phyloP scores from a whole-genome alignment of 2,888 invertebrate species.

The Megamerina dolium region DNA sequence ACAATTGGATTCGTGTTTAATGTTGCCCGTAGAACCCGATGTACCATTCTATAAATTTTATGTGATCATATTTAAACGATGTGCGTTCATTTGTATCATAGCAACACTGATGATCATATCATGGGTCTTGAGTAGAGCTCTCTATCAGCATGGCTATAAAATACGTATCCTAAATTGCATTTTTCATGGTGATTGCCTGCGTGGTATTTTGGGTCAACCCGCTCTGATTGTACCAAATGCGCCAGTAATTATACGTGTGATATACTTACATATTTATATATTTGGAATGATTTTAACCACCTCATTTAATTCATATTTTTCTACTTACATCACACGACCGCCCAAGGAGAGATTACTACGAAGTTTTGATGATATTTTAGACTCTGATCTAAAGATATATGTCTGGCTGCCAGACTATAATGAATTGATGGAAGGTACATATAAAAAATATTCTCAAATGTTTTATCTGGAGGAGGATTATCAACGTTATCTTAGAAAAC shows the following conservation, averaged over 20 bases:
- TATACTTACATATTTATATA: constrained; percentile 36
- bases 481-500: constrained; percentile 21
- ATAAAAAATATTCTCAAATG: constrained; percentile 28
- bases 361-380: constrained; percentile 31
- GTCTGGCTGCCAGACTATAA: constrained; percentile 29
- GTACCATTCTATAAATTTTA: constrained; percentile 33
- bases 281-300: constrained; percentile 38
- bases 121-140: constrained; percentile 23
- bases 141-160: constrained; percentile 24
- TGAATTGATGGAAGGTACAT: constrained; percentile 19
- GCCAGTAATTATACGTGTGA: constrained; percentile 28
- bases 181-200: constrained; percentile 35
- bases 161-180: constrained; percentile 26
- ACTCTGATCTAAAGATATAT: constrained; percentile 27
- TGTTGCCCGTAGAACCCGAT: constrained; percentile 37
- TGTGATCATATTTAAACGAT: constrained; percentile 30
- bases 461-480: constrained; percentile 28
- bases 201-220: constrained; percentile 37
- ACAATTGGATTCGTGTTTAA: constrained; percentile 30
- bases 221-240: constrained; percentile 30
- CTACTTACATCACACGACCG: constrained; percentile 34
- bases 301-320: constrained; percentile 39
- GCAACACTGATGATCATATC: constrained; percentile 27
- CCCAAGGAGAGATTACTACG: constrained; percentile 28
- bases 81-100: constrained; percentile 27